phyloP scores from a whole-genome alignment of 2,797 vertebrate genomes.

The Spondyliosoma cantharus region DNA sequence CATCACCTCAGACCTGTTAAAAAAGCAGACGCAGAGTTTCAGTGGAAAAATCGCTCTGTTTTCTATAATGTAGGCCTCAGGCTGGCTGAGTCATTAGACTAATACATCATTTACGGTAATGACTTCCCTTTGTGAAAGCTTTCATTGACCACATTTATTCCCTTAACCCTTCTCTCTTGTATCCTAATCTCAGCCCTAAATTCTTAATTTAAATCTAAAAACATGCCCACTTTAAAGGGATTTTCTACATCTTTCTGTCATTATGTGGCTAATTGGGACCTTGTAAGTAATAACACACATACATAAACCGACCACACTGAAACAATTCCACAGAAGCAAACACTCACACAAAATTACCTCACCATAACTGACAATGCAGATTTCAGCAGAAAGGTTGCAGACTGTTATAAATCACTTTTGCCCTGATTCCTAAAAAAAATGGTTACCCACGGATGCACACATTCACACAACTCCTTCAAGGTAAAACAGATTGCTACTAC shows the following conservation, averaged over 20 bases:
- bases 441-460: background rate
- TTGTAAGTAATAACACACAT: background rate
- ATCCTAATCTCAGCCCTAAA: background rate
- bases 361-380: slow-evolving; percentile 20
- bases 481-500: slow-evolving; percentile 51
- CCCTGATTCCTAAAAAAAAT: slow-evolving; percentile 5
- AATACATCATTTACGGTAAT: slow-evolving; percentile 55
- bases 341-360: background rate
- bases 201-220: background rate
- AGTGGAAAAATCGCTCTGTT: slow-evolving; percentile 34
- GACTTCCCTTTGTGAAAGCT: slow-evolving; percentile 36
- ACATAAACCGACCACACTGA: background rate
- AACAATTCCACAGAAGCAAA: background rate
- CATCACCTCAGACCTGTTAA: slow-evolving; percentile 48
- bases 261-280: background rate
- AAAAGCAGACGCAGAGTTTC: slow-evolving; percentile 40
- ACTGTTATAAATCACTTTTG: slow-evolving; percentile 19
- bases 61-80: slow-evolving; percentile 16
- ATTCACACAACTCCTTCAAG: slow-evolving; percentile 27
- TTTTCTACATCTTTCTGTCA: background rate
- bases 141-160: slow-evolving; percentile 23
- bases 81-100: slow-evolving; percentile 37
- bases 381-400: background rate
- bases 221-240: background rate
- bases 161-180: slow-evolving; percentile 5